phyloP scores from a whole-genome alignment of 2,113 vertebrate genomes.

The Erythrocebus patas region DNA sequence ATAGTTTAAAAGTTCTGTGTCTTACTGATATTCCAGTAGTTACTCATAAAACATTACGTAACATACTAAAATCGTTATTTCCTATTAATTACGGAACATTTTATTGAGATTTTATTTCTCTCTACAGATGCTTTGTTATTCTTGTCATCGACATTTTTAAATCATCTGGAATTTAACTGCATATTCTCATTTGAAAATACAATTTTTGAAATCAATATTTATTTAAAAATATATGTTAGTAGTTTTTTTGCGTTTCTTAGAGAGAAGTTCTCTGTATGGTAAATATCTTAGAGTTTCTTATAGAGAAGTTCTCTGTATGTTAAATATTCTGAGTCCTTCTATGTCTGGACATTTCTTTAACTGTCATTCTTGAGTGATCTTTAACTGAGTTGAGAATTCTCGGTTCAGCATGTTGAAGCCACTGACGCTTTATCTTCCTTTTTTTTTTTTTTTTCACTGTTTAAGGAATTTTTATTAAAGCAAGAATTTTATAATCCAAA shows the following conservation, averaged over 20 bases:
- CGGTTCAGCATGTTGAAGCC: not conserved
- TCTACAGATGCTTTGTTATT: not conserved
- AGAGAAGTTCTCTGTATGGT: not conserved
- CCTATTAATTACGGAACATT: not conserved
- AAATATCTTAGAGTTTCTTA: not conserved
- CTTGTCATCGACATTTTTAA: not conserved
- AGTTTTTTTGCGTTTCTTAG: not conserved
- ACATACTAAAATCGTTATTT: not conserved
- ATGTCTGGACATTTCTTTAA: not conserved
- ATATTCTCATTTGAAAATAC: not conserved
- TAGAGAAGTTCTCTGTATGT: not conserved
- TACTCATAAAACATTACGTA: not conserved
- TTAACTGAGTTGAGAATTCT: not conserved
- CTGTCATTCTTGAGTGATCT: not conserved
- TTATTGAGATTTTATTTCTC: not conserved
- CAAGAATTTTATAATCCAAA: conserved; percentile 97
- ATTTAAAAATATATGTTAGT: not conserved
- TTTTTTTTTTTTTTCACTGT: no score
- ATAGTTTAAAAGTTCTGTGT: not conserved
- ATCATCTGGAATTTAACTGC: not conserved
- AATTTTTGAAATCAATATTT: not conserved
- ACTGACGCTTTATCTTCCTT: not conserved
- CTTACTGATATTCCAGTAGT: not conserved
- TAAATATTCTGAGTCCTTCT: not conserved
- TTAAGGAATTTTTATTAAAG: conserved; percentile 98